These are phyloP conservation scores for Lepilemur septentrionalis DNA, from an alignment of 2,797 vertebrate genomes.

Conservation along the genomic window DNA sequence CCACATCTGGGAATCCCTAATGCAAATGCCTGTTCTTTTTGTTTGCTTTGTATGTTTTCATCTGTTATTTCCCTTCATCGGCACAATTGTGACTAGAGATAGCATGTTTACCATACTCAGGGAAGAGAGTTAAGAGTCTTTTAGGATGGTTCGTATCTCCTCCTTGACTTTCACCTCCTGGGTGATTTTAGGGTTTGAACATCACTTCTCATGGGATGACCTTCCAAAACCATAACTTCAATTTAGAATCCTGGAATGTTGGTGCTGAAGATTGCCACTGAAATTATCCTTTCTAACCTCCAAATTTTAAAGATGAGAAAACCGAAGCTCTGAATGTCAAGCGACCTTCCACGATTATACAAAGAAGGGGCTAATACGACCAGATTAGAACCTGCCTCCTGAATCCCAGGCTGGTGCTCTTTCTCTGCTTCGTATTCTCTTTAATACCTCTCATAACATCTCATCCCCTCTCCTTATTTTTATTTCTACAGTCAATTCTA, in stretches of 20 bases:
- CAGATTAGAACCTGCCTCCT: not conserved
- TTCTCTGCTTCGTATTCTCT: fast-evolving
- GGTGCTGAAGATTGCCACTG: not conserved
- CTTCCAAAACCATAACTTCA: not conserved
- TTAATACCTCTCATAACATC: not conserved
- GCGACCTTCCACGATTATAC: not conserved
- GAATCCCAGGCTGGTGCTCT: not conserved
- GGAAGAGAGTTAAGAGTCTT: not conserved
- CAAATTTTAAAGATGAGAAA: not conserved
- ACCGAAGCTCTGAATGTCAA: not conserved
- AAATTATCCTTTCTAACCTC: not conserved
- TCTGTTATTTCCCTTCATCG: not conserved
- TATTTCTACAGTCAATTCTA: not conserved
- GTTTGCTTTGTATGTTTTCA: not conserved
- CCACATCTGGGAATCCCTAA: not conserved
- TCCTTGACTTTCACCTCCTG: not conserved
- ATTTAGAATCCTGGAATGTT: not conserved
- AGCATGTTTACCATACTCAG: not conserved
- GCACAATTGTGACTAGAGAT: not conserved
- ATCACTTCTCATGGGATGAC: not conserved
- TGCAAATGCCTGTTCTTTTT: not conserved
- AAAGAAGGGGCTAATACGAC: not conserved
- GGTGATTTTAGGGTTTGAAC: not conserved
- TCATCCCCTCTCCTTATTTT: not conserved
- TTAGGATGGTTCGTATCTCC: not conserved